These are phyloP conservation scores for Okamejei kenojei DNA, from an alignment of 2,797 vertebrate species.

Conservation along the genomic window DNA sequence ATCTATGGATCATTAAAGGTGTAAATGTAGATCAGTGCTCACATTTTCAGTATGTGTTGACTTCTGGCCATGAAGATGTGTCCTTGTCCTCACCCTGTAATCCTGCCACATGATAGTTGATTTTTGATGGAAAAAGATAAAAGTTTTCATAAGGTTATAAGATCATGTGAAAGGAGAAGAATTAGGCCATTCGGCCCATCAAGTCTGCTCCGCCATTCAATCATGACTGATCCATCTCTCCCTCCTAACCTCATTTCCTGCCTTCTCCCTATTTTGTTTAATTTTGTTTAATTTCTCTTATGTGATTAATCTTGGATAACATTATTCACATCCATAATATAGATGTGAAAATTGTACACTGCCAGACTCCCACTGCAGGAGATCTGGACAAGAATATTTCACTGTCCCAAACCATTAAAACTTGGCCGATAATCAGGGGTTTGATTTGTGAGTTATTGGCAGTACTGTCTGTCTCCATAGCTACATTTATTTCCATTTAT, in stretches of 20 bases:
- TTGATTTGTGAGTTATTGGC: background rate
- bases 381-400: background rate
- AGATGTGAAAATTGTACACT: background rate
- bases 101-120: background rate
- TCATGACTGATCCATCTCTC: no score
- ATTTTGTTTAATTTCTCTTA: background rate
- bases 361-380: background rate
- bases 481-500: background rate
- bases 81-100: background rate
- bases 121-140: background rate
- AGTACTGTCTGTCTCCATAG: background rate
- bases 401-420: background rate
- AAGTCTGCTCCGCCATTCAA: no score
- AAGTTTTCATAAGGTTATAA: no score
- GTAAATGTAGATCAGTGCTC: background rate
- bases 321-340: background rate
- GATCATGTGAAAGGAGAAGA: no score
- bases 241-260: no score
- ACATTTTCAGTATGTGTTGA: background rate
- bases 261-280: no score
- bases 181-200: no score
- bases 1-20: background rate
- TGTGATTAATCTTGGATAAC: background rate
- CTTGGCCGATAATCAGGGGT: background rate
- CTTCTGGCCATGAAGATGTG: background rate